These are phyloP conservation scores for Tetragnatha montana DNA, from an alignment of 2,888 invertebrate genomes.

Conservation along the genomic window DNA sequence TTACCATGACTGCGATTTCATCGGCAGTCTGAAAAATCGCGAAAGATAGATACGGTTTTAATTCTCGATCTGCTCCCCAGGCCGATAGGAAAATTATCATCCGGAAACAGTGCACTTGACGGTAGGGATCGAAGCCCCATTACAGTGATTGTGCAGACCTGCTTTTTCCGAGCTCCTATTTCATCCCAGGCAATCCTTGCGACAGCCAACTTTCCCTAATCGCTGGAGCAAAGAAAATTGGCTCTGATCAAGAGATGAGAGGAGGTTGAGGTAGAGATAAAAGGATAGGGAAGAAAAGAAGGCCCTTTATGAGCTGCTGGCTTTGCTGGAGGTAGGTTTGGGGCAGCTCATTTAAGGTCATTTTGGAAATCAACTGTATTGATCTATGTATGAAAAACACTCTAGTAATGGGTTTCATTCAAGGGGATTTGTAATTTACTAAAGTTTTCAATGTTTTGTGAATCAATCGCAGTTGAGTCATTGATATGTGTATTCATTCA, in stretches of 20 bases:
- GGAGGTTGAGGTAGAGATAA: conserved; percentile 35
- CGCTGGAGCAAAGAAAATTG: conserved; percentile 57
- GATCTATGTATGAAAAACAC: not conserved
- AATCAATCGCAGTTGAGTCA: not conserved
- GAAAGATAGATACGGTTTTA: conserved; percentile 37
- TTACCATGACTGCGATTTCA: not conserved
- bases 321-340: not conserved
- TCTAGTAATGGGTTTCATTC: not conserved
- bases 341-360: not conserved
- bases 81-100: conserved; percentile 37
- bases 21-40: conserved; percentile 1
- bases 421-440: not conserved
- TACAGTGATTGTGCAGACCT: conserved; percentile 51
- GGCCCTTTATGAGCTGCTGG: conserved; percentile 12
- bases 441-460: not conserved
- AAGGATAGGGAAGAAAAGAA: conserved; percentile 14
- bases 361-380: not conserved
- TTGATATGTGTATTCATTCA: not conserved
- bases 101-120: conserved; percentile 33
- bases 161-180: conserved; percentile 21
- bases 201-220: conserved; percentile 26
- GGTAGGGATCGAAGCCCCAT: conserved; percentile 14
- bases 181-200: conserved; percentile 41
- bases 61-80: conserved; percentile 6
- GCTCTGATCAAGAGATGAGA: conserved; percentile 56